These are phyloP conservation scores for Coenonympha glycerion DNA, from an alignment of 2,888 invertebrate genomes.

Conservation along the genomic window DNA sequence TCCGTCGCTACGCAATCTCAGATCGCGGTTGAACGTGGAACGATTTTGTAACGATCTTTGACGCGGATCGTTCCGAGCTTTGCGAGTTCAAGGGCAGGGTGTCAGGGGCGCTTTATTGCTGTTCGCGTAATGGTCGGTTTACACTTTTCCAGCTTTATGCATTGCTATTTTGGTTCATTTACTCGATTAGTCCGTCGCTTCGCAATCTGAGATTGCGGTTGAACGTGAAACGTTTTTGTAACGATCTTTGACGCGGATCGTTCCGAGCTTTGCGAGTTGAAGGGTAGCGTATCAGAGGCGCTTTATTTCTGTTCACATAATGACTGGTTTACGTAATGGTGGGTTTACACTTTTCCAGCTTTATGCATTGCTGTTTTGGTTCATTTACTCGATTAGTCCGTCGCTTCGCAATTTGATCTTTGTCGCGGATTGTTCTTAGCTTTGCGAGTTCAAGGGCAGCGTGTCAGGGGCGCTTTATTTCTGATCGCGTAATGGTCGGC, in stretches of 20 bases:
- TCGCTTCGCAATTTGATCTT: constrained; percentile 39
- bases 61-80: constrained; percentile 40
- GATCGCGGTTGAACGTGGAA: constrained; percentile 43
- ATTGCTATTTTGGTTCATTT: too few relatives aligned
- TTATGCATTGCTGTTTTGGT: too few relatives aligned
- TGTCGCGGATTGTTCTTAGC: constrained; percentile 39
- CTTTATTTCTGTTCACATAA: constrained; percentile 14
- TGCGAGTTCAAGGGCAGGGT: constrained; percentile 38
- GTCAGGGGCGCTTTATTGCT: too few relatives aligned
- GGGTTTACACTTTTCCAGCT: too few relatives aligned
- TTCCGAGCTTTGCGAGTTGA: constrained; percentile 37
- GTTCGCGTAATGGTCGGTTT: too few relatives aligned
- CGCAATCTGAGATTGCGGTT: too few relatives aligned
- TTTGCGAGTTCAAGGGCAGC: constrained; percentile 38
- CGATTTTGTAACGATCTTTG: constrained; percentile 38
- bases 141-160: too few relatives aligned
- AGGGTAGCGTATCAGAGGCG: constrained; percentile 41
- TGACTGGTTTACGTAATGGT: too few relatives aligned
- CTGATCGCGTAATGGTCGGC: too few relatives aligned
- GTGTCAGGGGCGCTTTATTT: constrained; percentile 43
- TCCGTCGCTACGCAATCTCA: constrained; percentile 34
- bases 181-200: too few relatives aligned
- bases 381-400: too few relatives aligned
- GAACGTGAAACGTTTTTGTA: constrained; percentile 51
- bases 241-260: constrained; percentile 36